phyloP scores from a whole-genome alignment of 2,888 invertebrate species.

The Thumatha senex region DNA sequence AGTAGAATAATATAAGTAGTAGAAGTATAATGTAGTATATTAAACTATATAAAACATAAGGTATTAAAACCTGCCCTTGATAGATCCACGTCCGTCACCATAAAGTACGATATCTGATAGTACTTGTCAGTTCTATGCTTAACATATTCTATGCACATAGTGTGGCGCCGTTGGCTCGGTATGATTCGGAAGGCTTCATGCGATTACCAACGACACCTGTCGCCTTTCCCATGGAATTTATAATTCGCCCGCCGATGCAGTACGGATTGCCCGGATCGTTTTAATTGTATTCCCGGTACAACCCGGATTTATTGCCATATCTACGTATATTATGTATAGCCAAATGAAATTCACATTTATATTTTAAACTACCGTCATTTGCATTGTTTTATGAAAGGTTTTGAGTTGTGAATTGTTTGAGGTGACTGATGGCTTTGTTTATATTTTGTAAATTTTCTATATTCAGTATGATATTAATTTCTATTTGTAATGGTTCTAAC shows the following conservation, averaged over 20 bases:
- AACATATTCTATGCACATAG: constrained; percentile 47
- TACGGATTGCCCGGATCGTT: constrained; percentile 66
- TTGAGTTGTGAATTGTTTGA: constrained; percentile 11
- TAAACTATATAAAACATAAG: no score
- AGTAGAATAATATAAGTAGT: no score
- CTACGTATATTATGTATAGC: constrained; percentile 34
- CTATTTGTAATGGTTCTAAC: not conserved
- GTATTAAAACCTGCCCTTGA: no score
- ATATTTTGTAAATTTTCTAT: not conserved
- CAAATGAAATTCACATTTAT: constrained; percentile 27
- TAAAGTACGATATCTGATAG: no score
- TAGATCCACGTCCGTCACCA: no score
- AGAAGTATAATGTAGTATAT: no score
- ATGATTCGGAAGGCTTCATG: constrained; percentile 70
- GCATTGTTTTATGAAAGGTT: constrained; percentile 31
- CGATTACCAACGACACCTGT: constrained; percentile 76
- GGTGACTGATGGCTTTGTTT: not conserved
- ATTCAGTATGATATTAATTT: not conserved
- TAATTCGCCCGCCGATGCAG: constrained; percentile 60
- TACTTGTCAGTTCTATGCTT: not conserved
- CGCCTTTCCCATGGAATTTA: constrained; percentile 78
- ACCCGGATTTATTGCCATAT: constrained; percentile 65
- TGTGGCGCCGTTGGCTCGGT: constrained; percentile 52
- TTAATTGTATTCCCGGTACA: constrained; percentile 75
- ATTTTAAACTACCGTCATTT: constrained; percentile 37